A percentile compares a stretch with the other conserved stretches of the same genome.
These are phyloP conservation scores for Hesperophylax magnus DNA, from an alignment of 1,140 invertebrate species.

Conservation along the genomic window DNA sequence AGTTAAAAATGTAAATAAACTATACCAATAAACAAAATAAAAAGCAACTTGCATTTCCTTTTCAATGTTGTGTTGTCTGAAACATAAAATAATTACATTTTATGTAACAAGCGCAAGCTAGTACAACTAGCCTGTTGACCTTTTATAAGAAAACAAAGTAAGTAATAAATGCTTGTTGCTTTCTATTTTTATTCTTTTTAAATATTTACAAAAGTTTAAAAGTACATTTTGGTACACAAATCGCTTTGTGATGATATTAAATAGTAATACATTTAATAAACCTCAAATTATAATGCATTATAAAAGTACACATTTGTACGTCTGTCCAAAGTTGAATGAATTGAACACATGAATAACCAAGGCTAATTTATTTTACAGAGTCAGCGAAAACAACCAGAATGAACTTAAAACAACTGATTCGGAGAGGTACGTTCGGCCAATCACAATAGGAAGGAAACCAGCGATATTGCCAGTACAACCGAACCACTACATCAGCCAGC, in stretches of 20 bases:
- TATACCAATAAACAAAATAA: not conserved
- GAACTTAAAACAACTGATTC: not conserved
- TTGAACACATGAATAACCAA: not conserved
- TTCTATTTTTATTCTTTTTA: not conserved
- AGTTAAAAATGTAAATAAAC: not conserved
- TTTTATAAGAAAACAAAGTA: no score
- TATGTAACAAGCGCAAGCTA: not conserved
- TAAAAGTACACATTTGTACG: not conserved
- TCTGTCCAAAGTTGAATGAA: not conserved
- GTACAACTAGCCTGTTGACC: no score
- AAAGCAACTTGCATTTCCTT: not conserved
- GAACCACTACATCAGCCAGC: constrained; percentile 45
- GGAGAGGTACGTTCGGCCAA: constrained; percentile 51
- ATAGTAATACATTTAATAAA: not conserved
- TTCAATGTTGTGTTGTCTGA: not conserved
- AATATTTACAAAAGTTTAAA: not conserved
- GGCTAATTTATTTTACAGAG: constrained; percentile 40
- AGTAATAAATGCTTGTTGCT: not conserved
- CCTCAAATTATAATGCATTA: not conserved
- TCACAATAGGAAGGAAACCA: constrained; percentile 30
- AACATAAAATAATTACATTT: not conserved
- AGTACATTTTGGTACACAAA: not conserved
- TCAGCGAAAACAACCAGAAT: constrained; percentile 23
- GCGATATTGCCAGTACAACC: not conserved
- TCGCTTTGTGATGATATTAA: not conserved